phyloP scores from a whole-genome alignment of 2,888 invertebrate species.

The Lamellibrachia satsuma region DNA sequence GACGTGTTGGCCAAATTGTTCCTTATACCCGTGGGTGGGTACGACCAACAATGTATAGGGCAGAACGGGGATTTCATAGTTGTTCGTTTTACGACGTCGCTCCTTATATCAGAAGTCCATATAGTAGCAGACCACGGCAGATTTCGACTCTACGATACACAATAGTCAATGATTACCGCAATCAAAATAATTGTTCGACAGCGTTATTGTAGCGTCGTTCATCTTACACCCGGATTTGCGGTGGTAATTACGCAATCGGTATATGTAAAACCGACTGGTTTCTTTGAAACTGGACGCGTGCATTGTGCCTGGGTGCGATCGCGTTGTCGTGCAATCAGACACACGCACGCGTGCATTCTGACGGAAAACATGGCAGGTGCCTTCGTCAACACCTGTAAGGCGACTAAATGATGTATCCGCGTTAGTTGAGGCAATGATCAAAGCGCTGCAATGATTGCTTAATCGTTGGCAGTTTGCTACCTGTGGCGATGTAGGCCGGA shows the following conservation, averaged over 20 bases:
- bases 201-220: not conserved
- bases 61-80: too few relatives aligned
- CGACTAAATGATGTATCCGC: not conserved
- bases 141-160: not conserved
- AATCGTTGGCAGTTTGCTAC: not conserved
- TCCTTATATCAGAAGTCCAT: too few relatives aligned
- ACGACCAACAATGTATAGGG: too few relatives aligned
- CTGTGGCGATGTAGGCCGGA: not conserved
- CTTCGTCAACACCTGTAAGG: not conserved
- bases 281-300: not conserved
- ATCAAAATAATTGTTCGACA: not conserved
- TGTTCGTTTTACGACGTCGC: too few relatives aligned
- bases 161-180: not conserved
- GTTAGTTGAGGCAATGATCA: not conserved
- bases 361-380: not conserved
- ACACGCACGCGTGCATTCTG: not conserved
- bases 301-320: not conserved
- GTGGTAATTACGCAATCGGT: constrained; percentile 10
- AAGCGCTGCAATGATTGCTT: not conserved
- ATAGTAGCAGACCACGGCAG: too few relatives aligned
- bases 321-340: not conserved
- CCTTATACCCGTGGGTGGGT: too few relatives aligned
- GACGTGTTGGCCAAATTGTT: too few relatives aligned
- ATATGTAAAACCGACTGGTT: not conserved
- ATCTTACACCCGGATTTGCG: not conserved